phyloP scores from a whole-genome alignment of 2,113 vertebrate genomes.

The Terrapene triunguis region DNA sequence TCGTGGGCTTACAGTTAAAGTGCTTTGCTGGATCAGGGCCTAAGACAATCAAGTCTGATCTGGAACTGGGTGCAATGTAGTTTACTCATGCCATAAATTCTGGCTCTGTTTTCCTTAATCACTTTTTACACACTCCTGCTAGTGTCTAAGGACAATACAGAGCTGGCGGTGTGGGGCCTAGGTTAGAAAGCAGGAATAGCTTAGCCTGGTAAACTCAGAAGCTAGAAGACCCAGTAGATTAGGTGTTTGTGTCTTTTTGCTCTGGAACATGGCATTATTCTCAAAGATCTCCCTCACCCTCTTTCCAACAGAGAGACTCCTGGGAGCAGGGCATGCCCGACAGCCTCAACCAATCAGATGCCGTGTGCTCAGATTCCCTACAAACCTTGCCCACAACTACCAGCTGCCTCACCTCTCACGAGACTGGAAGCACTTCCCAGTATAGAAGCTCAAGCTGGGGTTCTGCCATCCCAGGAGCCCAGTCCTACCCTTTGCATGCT shows the following conservation, averaged over 20 bases:
- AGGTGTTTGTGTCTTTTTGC: background rate
- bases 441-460: constrained; percentile 83
- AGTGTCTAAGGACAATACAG: background rate
- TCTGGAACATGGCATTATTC: background rate
- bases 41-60: background rate
- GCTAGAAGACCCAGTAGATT: background rate
- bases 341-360: constrained; percentile 80
- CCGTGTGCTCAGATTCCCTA: constrained; percentile 80
- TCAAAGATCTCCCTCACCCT: background rate
- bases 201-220: background rate
- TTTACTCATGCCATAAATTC: background rate
- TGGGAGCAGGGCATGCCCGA: constrained; percentile 89
- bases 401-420: constrained; percentile 81
- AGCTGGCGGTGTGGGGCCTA: background rate
- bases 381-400: constrained; percentile 71
- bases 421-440: constrained; percentile 77
- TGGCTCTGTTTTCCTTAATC: background rate
- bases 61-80: background rate
- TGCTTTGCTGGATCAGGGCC: background rate
- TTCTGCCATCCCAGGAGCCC: constrained; percentile 74
- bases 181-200: background rate
- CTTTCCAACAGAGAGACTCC: constrained; percentile 85
- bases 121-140: background rate
- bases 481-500: constrained; percentile 86
- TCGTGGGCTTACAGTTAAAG: background rate